These are phyloP conservation scores for Dallia pectoralis DNA, from an alignment of 2,797 vertebrate species.

Conservation along the genomic window DNA sequence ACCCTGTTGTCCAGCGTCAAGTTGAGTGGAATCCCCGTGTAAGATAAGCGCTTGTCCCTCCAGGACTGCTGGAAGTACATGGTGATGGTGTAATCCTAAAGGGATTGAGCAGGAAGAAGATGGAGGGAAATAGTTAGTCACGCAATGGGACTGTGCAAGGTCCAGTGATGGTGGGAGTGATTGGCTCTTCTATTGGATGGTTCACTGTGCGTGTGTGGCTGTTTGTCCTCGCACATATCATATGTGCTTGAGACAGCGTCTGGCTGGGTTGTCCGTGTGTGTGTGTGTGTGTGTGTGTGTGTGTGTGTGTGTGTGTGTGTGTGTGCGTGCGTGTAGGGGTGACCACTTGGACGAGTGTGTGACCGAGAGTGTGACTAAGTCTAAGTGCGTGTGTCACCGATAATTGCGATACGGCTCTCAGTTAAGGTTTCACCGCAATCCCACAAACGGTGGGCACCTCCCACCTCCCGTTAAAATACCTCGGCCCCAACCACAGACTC, in stretches of 20 bases:
- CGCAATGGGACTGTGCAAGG: background rate
- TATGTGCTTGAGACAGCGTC: background rate
- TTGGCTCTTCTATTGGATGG: background rate
- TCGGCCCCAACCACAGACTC: slow-evolving; percentile 18
- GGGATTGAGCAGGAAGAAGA: slow-evolving; percentile 45
- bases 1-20: slow-evolving; percentile 92
- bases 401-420: slow-evolving; percentile 24
- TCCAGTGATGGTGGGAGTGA: background rate
- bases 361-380: background rate
- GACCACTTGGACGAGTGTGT: background rate
- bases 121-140: slow-evolving; percentile 3
- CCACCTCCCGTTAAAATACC: slow-evolving; percentile 30
- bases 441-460: slow-evolving; percentile 15
- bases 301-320: background rate
- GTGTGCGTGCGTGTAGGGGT: background rate
- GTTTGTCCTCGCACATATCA: background rate
- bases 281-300: background rate
- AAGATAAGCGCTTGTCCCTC: slow-evolving; percentile 91
- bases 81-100: slow-evolving; percentile 90
- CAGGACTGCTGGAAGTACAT: slow-evolving; percentile 94
- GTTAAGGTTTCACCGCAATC: background rate
- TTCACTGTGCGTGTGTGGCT: background rate
- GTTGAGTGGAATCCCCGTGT: slow-evolving; percentile 89
- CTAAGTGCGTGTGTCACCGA: background rate
- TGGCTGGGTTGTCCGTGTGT: background rate